Evolutionary conservation across 2,888 invertebrate species (phyloP), one percentile per base, ranked within the genome.

Genomic region (Phanerotoma sp.): DNA sequence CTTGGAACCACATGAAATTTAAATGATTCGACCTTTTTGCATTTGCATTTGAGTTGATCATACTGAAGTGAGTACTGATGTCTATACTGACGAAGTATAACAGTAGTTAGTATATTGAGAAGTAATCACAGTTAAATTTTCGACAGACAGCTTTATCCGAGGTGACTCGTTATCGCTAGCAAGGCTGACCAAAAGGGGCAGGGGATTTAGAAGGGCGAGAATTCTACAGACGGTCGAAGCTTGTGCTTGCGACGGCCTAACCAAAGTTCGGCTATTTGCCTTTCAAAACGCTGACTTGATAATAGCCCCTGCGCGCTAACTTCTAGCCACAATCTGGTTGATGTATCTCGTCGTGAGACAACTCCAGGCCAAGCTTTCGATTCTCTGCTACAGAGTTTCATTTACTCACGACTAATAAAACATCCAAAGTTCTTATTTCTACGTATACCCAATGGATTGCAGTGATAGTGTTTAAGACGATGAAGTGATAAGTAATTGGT

Each of bases 281-380:
- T 65, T 64, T 59, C 64, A 63, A 65, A 68, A 64, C 64, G 66
- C 63, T 66, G 67, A 69, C 61, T 65, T 56, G 61, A 63, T 63
- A 63, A 70, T 65, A 62, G 58, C 42, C 62, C 54, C 58, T 56
- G 49, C 33, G 52, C 40, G 48, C 61, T 65, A 62, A 68, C 65
- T 66, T 59, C 54, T 47, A 41, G 51, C 37, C 58, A 58, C 62
- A 61, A 63, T 63, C 62, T 57, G 55, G 25, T 51, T 56, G 42
- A 60, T 41, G 58, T 54, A 61, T 57, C 55, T 54, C 49, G 50
- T 46, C 47, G 47, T 49, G 44, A 22, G 37, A 56, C 22, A 28
- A 54, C 57, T 48, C 49, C 55, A 56, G 53, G 28, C 28, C 22
- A 37, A 22, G 20, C 18, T 10, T 28, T 30, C 28, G 10, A 44